A percentile compares a stretch with the other conserved stretches of the same genome.
phyloP scores from a whole-genome alignment of 37 sponge, comb jelly and placozoan species.

The Halisarca cf. caerulea region DNA sequence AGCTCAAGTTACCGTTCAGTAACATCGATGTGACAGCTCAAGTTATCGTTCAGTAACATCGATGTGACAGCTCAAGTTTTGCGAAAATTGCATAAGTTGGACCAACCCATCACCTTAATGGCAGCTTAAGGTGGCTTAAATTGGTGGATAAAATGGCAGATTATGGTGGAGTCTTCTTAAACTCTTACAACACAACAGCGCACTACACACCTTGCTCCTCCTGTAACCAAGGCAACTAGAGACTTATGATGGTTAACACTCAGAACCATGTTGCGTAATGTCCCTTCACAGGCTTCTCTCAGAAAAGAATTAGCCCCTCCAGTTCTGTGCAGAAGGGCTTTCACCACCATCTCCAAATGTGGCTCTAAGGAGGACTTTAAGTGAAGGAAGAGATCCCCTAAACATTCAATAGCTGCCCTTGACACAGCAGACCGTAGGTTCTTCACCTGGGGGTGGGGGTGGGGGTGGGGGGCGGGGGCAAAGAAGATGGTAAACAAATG shows the following conservation, averaged over 20 bases:
- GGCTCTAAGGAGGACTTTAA: constrained; percentile 68
- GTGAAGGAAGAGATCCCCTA: constrained; percentile 68
- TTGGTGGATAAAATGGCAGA: no score
- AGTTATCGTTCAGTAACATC: no score
- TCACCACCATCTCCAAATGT: constrained; percentile 69
- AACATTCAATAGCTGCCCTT: constrained; percentile 75
- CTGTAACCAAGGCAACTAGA: constrained; percentile 64
- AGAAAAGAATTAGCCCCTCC: constrained; percentile 80
- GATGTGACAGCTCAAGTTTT: no score
- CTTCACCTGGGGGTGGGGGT: constrained; percentile 71
- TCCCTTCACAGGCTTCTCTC: constrained; percentile 81
- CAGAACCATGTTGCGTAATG: constrained; percentile 59
- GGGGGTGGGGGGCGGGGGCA: not conserved
- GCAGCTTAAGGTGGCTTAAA: no score
- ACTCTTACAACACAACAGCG: not conserved
- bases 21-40: no score
- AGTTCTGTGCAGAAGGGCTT: constrained; percentile 64
- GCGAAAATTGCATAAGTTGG: no score
- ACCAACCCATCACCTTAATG: no score
- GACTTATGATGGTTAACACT: constrained; percentile 39
- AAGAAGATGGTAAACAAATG: no score
- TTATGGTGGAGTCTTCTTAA: no score
- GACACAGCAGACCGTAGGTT: constrained; percentile 87
- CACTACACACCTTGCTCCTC: constrained; percentile 48
- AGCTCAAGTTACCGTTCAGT: no score